Evolutionary conservation across 1,140 invertebrate species (phyloP), one percentile per base, ranked within the genome.

Genomic region (Anoplophora glabripennis): DNA sequence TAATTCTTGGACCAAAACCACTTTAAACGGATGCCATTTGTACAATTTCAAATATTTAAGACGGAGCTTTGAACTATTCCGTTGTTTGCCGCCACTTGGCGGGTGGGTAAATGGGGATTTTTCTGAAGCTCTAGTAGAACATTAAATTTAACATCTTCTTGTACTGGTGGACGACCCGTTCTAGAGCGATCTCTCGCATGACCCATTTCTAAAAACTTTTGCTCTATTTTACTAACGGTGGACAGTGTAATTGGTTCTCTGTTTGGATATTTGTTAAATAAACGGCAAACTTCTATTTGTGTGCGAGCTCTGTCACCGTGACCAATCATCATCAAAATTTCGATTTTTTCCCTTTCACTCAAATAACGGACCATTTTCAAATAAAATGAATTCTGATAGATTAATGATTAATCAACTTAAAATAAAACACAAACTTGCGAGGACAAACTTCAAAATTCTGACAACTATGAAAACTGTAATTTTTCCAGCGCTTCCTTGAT

Each of bases 291-390:
- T 41, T 60, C 12, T 55, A 33, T 17, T 55, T 60, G 51, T 10
- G 58, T 60, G 47, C 52, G 52, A 21, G 41, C 35, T 56, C 46
- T 61, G 44, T 61, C 45, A 7, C 41, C 52, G 36, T 21, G 56
- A n/a, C 44, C 53, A 18, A 56, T 37, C 38, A 61, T 42, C 45
- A 56, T 57, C 49, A 61, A 57, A 56, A 61, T 57, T 55, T 60
- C 34, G n/a, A 47, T 57, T 36, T 38, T 57, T 33, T 47, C n/a
- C n/a, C 28, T 47, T 21, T 14, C 21, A 47, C 45, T 28, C 21
- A 28, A 28, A 28, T 5, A 5, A 28, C 21, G 21, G 21, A 28
- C 21, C 21, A 28, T 28, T 28, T 28, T 28, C 3, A 28, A 28
- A 28, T 28, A 28, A 28, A 28, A 28, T 28, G 21, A 28, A 28